Evolutionary conservation across 1,140 invertebrate species (phyloP).

Genomic region (Idris sp.): DNA sequence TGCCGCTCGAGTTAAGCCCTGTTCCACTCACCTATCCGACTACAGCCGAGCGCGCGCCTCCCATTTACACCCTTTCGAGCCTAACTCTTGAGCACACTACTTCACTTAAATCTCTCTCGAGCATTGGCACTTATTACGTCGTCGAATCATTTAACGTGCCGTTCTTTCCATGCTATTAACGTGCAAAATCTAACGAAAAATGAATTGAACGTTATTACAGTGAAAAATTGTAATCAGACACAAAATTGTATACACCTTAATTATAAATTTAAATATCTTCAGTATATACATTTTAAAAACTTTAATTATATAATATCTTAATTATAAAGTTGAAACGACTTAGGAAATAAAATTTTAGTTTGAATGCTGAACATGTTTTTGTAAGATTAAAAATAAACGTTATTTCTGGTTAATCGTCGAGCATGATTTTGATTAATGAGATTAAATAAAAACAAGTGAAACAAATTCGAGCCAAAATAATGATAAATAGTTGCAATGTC

Average conservation of each 20-base stretch:
- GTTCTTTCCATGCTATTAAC: constrained; percentile 30
- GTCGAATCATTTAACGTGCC: constrained; percentile 38
- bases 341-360: too few species aligned
- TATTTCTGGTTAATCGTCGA: not conserved
- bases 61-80: constrained; percentile 58
- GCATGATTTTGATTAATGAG: constrained; percentile 33
- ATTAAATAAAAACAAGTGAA: constrained; percentile 46
- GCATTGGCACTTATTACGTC: constrained; percentile 47
- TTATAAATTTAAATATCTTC: too few species aligned
- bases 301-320: too few species aligned
- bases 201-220: too few species aligned
- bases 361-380: too few species aligned
- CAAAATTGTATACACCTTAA: too few species aligned
- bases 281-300: too few species aligned
- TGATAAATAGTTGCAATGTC: constrained; percentile 46
- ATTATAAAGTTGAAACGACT: too few species aligned
- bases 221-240: too few species aligned
- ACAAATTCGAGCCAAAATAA: constrained; percentile 46
- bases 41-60: constrained; percentile 34
- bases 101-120: constrained; percentile 44
- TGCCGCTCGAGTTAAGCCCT: constrained; percentile 51
- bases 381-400: constrained; percentile 2
- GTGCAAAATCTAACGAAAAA: too few species aligned
- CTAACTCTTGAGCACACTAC: constrained; percentile 45
- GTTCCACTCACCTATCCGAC: constrained; percentile 49